phyloP scores from a whole-genome alignment of 2,113 vertebrate species.

The Rhabdornis inornatus region DNA sequence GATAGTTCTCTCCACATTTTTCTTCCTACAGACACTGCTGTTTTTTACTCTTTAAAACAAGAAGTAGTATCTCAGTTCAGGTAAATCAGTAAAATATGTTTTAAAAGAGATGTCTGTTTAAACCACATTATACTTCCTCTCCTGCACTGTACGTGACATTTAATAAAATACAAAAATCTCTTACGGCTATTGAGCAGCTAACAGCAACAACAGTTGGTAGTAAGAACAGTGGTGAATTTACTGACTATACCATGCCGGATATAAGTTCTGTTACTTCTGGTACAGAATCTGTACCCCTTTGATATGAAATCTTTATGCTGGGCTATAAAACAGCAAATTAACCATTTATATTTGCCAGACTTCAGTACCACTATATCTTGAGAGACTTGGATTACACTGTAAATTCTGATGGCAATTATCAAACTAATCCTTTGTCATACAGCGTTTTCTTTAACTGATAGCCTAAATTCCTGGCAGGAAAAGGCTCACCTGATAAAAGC shows the following conservation, averaged over 20 bases:
- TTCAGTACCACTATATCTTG: background rate
- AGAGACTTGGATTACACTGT: background rate
- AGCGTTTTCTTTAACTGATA: background rate
- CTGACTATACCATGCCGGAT: background rate
- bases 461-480: background rate
- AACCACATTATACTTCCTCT: background rate
- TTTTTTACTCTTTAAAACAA: background rate
- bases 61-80: background rate
- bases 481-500: background rate
- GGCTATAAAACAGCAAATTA: background rate
- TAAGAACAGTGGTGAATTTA: background rate
- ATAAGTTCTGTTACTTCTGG: background rate
- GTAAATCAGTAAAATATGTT: background rate
- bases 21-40: background rate
- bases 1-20: slow-evolving; percentile 7
- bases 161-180: background rate
- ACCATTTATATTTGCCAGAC: background rate
- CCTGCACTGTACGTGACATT: background rate
- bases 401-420: background rate
- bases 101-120: background rate
- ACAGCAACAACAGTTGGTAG: background rate
- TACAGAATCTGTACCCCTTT: background rate
- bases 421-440: background rate
- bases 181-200: background rate
- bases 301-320: background rate